Evolutionary conservation across 2,888 invertebrate species (phyloP).

Genomic region (Diadromus collaris): DNA sequence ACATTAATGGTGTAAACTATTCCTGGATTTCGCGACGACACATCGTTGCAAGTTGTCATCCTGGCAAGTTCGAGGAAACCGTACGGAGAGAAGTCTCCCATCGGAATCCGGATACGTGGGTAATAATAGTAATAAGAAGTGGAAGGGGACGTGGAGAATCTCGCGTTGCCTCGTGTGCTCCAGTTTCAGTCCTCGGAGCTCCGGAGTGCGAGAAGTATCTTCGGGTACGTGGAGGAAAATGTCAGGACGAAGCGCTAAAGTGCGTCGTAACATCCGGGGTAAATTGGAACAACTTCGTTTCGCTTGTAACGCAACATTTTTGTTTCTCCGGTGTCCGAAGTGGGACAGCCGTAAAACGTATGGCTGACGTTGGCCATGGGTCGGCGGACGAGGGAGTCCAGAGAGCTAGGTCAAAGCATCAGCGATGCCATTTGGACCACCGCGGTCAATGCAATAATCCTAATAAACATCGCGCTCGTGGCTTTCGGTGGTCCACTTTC

Average conservation of each 20-base stretch:
- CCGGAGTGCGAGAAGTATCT: not conserved
- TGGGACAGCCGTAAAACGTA: conserved; percentile 39
- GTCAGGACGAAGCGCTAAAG: conserved; percentile 39
- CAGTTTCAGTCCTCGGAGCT: conserved; percentile 30
- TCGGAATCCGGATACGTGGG: conserved; percentile 13
- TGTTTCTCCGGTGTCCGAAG: conserved; percentile 40
- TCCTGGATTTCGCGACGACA: not conserved
- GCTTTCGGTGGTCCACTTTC: conserved; percentile 37
- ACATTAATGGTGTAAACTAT: not conserved
- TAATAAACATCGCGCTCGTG: conserved; percentile 47
- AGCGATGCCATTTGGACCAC: conserved; percentile 27
- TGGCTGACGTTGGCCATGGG: conserved; percentile 26
- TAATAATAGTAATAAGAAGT: conserved; percentile 30
- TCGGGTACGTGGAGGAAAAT: not conserved
- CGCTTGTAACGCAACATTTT: conserved; percentile 50
- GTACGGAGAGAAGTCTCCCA: conserved; percentile 1
- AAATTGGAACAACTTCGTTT: conserved; percentile 50
- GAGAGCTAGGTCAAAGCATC: conserved; percentile 10
- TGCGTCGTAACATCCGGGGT: conserved; percentile 45
- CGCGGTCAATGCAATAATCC: conserved; percentile 48
- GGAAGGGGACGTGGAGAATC: not conserved
- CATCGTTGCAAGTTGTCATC: not conserved
- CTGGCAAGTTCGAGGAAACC: not conserved
- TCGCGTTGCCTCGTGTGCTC: conserved; percentile 14
- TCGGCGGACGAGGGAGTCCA: not conserved